These are phyloP conservation scores for Mesorhabditis spiculigera DNA, from an alignment of 2,888 invertebrate genomes.

Conservation along the genomic window DNA sequence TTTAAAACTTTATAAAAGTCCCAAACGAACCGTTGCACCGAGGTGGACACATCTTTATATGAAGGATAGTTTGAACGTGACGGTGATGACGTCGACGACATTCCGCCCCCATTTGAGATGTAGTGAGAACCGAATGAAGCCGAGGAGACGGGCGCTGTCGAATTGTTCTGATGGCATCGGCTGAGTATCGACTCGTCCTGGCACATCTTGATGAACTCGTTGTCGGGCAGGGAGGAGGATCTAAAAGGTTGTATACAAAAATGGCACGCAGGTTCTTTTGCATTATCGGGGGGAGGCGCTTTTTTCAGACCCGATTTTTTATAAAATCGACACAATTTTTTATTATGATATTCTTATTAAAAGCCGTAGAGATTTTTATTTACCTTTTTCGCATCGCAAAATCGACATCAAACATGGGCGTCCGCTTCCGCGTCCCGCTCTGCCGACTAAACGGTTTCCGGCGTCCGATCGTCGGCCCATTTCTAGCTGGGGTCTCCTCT, in stretches of 20 bases:
- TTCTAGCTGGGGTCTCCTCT: constrained; percentile 24
- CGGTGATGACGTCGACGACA: background rate
- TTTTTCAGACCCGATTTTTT: background rate
- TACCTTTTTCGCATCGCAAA: constrained; percentile 24
- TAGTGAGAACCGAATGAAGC: constrained; percentile 14
- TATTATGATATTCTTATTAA: too few species aligned
- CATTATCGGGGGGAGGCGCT: too few species aligned
- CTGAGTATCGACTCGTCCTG: constrained; percentile 13
- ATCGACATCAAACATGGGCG: constrained; percentile 20
- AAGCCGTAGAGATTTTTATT: too few species aligned
- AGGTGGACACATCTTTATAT: background rate
- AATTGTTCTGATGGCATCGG: constrained; percentile 8
- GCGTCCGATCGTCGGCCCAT: constrained; percentile 7
- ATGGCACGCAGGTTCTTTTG: background rate
- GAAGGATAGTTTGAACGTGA: background rate
- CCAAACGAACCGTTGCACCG: background rate
- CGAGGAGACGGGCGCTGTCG: constrained; percentile 11
- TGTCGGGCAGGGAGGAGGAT: constrained; percentile 46
- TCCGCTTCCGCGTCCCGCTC: background rate
- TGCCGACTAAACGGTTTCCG: constrained; percentile 4
- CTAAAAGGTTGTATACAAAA: constrained; percentile 12
- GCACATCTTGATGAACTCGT: constrained; percentile 36
- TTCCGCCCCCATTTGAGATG: constrained; percentile 11
- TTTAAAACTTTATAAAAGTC: background rate
- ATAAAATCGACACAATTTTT: background rate